Evolutionary conservation across 2,797 vertebrate genomes (phyloP).

Genomic region (Sphenodon punctatus): DNA sequence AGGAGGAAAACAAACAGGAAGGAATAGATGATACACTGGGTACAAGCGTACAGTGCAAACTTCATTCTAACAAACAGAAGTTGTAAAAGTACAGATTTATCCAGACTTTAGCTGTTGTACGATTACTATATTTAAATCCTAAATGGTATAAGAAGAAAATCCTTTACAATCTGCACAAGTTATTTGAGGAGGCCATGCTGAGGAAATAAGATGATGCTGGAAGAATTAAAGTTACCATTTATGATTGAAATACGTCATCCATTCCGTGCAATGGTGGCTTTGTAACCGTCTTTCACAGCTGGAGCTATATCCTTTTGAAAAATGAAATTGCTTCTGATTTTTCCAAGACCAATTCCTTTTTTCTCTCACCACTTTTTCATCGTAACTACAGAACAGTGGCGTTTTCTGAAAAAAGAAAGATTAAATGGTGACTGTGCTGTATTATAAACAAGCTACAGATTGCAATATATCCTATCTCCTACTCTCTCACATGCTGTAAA

Average conservation of each 20-base stretch:
- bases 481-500: neutral
- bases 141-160: neutral
- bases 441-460: constrained; percentile 17
- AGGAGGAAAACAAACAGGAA: neutral
- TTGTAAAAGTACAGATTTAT: constrained; percentile 7
- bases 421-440: neutral
- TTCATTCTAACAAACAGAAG: neutral
- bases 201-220: neutral
- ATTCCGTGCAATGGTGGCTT: neutral
- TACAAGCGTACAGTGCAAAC: too few relatives aligned
- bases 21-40: neutral
- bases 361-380: constrained; percentile 34
- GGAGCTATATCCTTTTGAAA: constrained; percentile 27
- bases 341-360: constrained; percentile 14
- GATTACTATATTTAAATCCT: neutral
- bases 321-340: constrained; percentile 12
- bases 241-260: constrained; percentile 42
- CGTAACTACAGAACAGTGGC: constrained; percentile 31
- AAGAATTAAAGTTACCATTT: constrained; percentile 46
- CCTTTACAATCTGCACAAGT: neutral
- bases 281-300: constrained; percentile 8
- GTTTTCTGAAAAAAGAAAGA: constrained; percentile 61
- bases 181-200: neutral
- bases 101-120: neutral
- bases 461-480: neutral